Conservation (phyloP, 2,797 vertebrate genomes). For the Eospalax fontanierii region DNA sequence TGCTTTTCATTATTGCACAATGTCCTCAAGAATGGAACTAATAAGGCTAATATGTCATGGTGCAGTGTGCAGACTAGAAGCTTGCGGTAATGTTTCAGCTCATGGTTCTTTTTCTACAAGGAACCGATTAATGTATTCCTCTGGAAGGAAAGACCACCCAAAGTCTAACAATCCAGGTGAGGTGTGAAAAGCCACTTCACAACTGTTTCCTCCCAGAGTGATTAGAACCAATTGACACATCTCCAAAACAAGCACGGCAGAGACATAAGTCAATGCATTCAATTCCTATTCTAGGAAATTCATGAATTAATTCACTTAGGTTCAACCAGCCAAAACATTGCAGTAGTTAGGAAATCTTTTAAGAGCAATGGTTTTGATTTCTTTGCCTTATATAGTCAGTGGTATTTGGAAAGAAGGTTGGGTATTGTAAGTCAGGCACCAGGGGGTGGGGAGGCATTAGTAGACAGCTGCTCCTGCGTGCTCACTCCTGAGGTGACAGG, state of each 20-base stretch:
- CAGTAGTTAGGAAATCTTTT: background rate
- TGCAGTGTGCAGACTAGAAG: constrained; percentile 50
- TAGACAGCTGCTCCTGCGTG: background rate
- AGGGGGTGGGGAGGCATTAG: background rate
- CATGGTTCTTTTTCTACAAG: constrained; percentile 64
- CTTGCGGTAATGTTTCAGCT: constrained; percentile 58
- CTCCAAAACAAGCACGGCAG: constrained; percentile 23
- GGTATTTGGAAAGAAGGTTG: background rate
- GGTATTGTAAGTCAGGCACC: accelerated
- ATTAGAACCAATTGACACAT: background rate
- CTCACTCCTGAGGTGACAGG: background rate
- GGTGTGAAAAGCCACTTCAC: constrained; percentile 25
- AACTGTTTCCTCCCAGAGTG: background rate
- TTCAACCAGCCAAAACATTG: constrained; percentile 11
- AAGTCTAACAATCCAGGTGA: constrained; percentile 67
- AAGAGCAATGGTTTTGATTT: constrained; percentile 43
- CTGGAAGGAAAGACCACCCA: constrained; percentile 75
- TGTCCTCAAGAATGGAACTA: constrained; percentile 78
- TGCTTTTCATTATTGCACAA: constrained; percentile 77
- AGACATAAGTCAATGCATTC: background rate
- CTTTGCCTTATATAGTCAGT: background rate
- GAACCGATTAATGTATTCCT: constrained; percentile 67
- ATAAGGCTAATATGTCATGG: constrained; percentile 74
- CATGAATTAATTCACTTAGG: constrained; percentile 44
- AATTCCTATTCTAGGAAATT: constrained; percentile 33